These are phyloP conservation scores for Danio choprae DNA, from an alignment of 2,797 vertebrate genomes.

Conservation along the genomic window DNA sequence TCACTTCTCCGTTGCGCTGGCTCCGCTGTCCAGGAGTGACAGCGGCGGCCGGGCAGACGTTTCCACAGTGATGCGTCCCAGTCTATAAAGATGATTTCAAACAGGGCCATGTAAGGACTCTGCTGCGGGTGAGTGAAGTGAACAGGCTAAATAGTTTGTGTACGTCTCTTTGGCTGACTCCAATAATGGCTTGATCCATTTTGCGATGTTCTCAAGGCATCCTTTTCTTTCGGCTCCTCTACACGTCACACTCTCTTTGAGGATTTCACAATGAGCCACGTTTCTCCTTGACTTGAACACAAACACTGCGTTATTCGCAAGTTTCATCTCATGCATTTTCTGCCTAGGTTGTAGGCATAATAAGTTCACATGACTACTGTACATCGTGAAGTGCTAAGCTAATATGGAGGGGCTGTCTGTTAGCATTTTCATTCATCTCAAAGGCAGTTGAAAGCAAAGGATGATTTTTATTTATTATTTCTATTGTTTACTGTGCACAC, in stretches of 20 bases:
- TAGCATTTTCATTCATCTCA: neutral
- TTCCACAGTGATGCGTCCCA: constrained; percentile 64
- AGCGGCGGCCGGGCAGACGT: constrained; percentile 65
- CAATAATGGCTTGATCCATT: neutral
- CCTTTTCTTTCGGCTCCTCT: constrained; percentile 40
- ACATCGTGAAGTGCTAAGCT: neutral
- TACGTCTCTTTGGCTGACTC: constrained; percentile 48
- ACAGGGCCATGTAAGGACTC: constrained; percentile 61
- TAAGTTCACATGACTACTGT: constrained; percentile 54
- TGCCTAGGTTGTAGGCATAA: constrained; percentile 72
- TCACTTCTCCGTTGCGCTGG: constrained; percentile 73
- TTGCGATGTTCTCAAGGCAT: constrained; percentile 28
- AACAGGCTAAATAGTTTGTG: constrained; percentile 71
- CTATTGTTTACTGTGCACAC: neutral
- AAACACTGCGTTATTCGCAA: constrained; percentile 73
- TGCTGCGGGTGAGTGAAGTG: constrained; percentile 65
- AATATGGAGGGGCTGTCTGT: neutral
- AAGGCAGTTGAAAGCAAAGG: neutral
- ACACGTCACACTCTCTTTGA: constrained; percentile 51
- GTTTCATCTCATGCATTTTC: constrained; percentile 75
- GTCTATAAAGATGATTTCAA: constrained; percentile 77
- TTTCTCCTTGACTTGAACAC: constrained; percentile 73
- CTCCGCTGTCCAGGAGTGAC: constrained; percentile 68
- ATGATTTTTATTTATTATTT: neutral
- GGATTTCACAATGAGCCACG: constrained; percentile 68